A percentile compares a stretch with the other conserved stretches of the same genome.
phyloP scores from a whole-genome alignment of 2,797 vertebrate genomes.

The Dallia pectoralis region DNA sequence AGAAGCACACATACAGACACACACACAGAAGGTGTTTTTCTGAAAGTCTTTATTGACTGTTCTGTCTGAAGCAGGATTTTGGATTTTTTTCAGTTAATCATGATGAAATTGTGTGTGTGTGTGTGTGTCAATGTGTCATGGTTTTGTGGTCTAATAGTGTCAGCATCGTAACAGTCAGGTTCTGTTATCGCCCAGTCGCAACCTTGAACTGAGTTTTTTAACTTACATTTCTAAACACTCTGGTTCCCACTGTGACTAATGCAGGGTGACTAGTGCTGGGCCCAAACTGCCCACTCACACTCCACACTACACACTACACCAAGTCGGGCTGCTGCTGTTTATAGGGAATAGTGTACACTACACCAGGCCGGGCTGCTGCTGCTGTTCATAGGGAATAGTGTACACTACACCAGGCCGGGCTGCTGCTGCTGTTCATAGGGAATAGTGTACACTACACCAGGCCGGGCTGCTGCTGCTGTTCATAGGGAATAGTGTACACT shows the following conservation, averaged over 20 bases:
- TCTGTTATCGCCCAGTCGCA: conserved; percentile 1
- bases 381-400: neutral
- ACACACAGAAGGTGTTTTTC: too few relatives aligned
- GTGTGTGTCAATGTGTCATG: neutral
- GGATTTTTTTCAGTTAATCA: neutral
- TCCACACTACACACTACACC: neutral
- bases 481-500: neutral
- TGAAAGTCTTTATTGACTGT: too few relatives aligned
- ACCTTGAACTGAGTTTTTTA: too few relatives aligned
- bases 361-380: neutral
- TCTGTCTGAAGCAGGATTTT: too few relatives aligned
- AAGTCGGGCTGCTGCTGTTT: neutral
- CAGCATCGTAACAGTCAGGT: neutral
- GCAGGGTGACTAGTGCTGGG: too few relatives aligned
- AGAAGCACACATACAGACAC: too few relatives aligned
- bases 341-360: neutral
- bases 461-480: neutral
- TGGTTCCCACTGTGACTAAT: too few relatives aligned
- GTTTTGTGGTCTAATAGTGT: neutral
- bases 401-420: neutral
- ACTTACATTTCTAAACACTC: too few relatives aligned
- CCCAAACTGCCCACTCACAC: too few relatives aligned
- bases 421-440: neutral
- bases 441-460: neutral
- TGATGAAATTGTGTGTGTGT: neutral